Percentiles rank a stretch among this genome's conserved stretches.
Conservation (phyloP, 2,113 vertebrate genomes). For the Dryoscopus gambensis region DNA sequence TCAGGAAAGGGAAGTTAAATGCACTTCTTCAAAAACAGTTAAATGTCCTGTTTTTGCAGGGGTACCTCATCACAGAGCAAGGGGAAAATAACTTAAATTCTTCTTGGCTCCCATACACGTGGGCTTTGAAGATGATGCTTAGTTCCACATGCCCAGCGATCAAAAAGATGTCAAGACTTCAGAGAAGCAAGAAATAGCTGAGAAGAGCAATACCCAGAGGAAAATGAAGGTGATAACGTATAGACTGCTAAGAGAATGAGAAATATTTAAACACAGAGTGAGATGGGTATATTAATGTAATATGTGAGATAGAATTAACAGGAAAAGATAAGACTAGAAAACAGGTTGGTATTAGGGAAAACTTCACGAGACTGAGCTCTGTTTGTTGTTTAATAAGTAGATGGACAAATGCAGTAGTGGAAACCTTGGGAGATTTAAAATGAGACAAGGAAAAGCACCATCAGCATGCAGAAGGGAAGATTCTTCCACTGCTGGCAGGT, state of each 20-base stretch:
- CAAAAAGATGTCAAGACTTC: constrained; percentile 7
- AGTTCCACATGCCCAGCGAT: background rate
- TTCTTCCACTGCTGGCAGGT: background rate
- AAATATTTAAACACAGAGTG: background rate
- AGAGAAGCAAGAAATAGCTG: background rate
- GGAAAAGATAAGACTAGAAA: background rate
- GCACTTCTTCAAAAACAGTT: background rate
- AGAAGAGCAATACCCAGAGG: background rate
- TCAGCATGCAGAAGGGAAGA: background rate
- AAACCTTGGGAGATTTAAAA: background rate
- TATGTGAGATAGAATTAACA: background rate
- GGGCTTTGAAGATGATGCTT: background rate
- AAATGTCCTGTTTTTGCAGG: background rate
- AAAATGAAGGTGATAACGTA: background rate
- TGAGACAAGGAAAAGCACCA: background rate
- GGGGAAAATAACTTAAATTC: background rate
- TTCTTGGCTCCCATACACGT: background rate
- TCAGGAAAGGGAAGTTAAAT: background rate
- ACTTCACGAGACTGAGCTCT: background rate
- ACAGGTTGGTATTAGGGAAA: background rate
- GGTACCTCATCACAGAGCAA: background rate
- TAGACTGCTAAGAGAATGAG: background rate
- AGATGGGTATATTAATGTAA: background rate
- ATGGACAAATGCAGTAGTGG: background rate
- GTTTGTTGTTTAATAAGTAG: background rate